Evolutionary conservation across 2,888 invertebrate species (phyloP), one percentile per base, ranked within the genome.

Genomic region (Poecilus cupreus): DNA sequence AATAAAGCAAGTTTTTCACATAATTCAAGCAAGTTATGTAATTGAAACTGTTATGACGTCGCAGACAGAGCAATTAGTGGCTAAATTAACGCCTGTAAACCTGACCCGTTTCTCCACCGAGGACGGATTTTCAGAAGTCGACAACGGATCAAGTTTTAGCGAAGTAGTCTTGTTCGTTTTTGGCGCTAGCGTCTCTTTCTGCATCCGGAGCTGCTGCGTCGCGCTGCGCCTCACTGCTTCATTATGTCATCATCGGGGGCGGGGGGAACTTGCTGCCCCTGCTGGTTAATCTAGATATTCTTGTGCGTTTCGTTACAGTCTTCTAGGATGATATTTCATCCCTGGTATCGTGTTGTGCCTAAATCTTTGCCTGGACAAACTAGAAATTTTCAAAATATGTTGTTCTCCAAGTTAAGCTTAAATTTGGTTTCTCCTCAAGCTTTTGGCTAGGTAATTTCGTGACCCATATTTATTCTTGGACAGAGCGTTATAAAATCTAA

Each of bases 31-130:
- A 86, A 86, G 85, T 87, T 86, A 84, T 85, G 83, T 86, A 87
- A 87, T 86, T 87, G 86, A 86, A 86, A 86, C 85, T 84, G 86
- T 86, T 85, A 85, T 83, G 83, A 84, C 85, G 86, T 85, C 86
- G 85, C 84, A 83, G 83, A 76, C 87, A 86, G 84, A 83, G 86
- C 85, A 86, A 87, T 87, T 86, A 87, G 86, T 84, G 85, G 85
- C 84, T 83, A 84, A 86, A 86, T 86, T 86, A 86, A 85, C 87
- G 86, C 85, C 84, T 85, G 85, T 85, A 85, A 85, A 85, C 84
- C 84, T 85, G 84, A 80, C 72, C 70, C 70, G 68, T 24, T 51
- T 72, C 49, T 49, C 72, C 22, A 24, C n/a, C 51, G 76, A 54
- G 54, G 54, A 76, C 24, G 37, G 76, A 37, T 76, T 51, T 75